A percentile compares a stretch with the other conserved stretches of the same genome.
Conservation (phyloP, 2,797 vertebrate genomes). For the Diceros bicornis region DNA sequence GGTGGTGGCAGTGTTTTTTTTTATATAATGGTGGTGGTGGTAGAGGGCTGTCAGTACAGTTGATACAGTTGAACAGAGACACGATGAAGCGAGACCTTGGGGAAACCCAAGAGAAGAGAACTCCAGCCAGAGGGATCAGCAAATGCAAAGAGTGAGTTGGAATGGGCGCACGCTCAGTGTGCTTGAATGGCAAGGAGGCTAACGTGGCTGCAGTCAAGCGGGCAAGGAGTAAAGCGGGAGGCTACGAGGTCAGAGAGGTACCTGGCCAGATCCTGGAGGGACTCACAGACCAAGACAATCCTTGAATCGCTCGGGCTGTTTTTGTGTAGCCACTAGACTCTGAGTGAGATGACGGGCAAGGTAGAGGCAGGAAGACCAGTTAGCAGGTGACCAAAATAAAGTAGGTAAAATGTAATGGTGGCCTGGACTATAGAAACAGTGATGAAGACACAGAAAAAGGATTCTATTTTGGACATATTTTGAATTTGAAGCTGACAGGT, state of each 20-base stretch:
- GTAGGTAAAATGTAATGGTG: not conserved
- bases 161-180: rapidly evolving
- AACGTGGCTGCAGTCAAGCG: rapidly evolving
- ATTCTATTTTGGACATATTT: not conserved
- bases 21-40: no score
- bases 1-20: not conserved
- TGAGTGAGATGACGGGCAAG: not conserved
- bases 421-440: not conserved
- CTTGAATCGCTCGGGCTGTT: not conserved
- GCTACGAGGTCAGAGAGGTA: not conserved
- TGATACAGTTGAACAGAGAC: not conserved
- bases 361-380: not conserved
- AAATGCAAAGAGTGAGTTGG: not conserved
- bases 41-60: not conserved
- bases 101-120: not conserved
- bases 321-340: not conserved
- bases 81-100: not conserved
- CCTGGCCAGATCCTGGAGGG: not conserved
- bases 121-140: not conserved
- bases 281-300: not conserved
- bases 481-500: not conserved
- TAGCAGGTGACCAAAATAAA: not conserved
- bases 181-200: not conserved
- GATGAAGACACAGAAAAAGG: not conserved
- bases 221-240: no score